phyloP scores from a whole-genome alignment of 2,797 vertebrate genomes.

The Garrulus glandarius region DNA sequence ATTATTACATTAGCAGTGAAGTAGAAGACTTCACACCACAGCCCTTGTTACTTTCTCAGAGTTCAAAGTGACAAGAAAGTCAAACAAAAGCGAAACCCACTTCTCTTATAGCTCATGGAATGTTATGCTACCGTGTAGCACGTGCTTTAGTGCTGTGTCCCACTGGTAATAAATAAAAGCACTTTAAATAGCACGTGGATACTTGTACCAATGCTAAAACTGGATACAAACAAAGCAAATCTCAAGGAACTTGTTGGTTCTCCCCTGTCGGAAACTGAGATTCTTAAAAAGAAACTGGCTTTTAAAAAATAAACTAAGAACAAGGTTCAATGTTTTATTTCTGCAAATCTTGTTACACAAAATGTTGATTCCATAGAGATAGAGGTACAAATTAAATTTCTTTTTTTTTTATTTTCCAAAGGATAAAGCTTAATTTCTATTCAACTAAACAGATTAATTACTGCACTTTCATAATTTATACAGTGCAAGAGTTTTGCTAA shows the following conservation, averaged over 20 bases:
- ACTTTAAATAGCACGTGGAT: background rate
- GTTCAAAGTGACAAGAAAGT: background rate
- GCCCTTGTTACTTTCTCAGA: background rate
- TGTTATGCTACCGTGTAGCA: background rate
- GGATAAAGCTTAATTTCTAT: background rate
- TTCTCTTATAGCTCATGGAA: background rate
- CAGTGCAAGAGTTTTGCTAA: background rate
- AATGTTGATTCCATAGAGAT: background rate
- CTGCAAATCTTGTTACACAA: background rate
- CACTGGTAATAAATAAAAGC: slow-evolving; percentile 33
- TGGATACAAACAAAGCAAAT: background rate
- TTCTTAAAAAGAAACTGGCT: background rate
- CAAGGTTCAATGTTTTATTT: background rate
- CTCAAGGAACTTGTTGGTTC: background rate
- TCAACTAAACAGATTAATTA: background rate
- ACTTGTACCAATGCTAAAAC: background rate
- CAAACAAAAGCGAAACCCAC: background rate
- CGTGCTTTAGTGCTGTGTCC: background rate
- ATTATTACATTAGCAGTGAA: background rate
- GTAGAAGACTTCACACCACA: background rate
- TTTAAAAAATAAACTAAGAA: background rate
- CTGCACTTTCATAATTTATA: background rate
- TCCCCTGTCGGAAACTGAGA: background rate
- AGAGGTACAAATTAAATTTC: background rate
- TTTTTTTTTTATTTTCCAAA: background rate